These are phyloP conservation scores for Chrysomela aeneicollis DNA, from an alignment of 2,888 invertebrate species.

Conservation along the genomic window DNA sequence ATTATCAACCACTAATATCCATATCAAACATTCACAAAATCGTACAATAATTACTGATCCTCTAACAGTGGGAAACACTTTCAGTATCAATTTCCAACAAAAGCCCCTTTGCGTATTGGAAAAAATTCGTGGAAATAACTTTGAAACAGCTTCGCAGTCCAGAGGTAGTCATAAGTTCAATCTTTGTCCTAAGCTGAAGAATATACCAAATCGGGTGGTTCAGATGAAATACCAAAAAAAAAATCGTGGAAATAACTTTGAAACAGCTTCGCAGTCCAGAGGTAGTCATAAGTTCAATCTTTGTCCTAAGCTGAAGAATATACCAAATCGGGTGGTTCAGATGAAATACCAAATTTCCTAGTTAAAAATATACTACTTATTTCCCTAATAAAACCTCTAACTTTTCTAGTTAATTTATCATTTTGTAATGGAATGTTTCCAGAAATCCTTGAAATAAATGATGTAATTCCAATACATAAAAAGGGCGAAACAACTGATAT, in stretches of 20 bases:
- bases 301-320: not conserved
- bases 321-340: not conserved
- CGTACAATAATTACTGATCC: not conserved
- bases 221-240: conserved; percentile 7
- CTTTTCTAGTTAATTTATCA: not conserved
- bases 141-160: not conserved
- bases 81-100: conserved; percentile 1
- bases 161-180: not conserved
- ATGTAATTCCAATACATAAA: not conserved
- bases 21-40: conserved; percentile 9
- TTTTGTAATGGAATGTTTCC: conserved; percentile 1
- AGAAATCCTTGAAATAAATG: not conserved
- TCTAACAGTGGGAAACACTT: not conserved
- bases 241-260: not conserved
- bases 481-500: not conserved
- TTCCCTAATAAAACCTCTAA: not conserved
- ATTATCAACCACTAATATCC: conserved; percentile 1
- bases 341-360: conserved; percentile 6
- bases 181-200: not conserved
- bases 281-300: not conserved
- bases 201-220: not conserved
- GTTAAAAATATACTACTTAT: not conserved
- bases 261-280: not conserved
- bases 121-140: not conserved
- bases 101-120: not conserved